A percentile compares a stretch with the other conserved stretches of the same genome.
These are phyloP conservation scores for Tetropium fuscum DNA, from an alignment of 2,888 invertebrate species.

Conservation along the genomic window DNA sequence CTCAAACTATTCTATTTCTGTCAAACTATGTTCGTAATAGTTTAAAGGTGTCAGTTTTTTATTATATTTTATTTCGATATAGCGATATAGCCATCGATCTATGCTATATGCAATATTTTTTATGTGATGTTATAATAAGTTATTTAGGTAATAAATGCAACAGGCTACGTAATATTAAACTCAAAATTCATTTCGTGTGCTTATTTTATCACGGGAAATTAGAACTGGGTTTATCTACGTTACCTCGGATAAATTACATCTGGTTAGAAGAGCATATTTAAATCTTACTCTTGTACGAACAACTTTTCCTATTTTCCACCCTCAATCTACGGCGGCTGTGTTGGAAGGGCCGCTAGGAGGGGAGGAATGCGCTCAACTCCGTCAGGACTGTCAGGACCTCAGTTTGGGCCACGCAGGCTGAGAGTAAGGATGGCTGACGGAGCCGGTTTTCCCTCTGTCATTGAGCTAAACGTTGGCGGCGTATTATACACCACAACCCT, in stretches of 20 bases:
- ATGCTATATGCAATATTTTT: too few species aligned
- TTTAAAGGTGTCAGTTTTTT: too few species aligned
- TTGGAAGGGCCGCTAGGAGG: conserved; percentile 14
- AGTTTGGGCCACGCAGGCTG: conserved; percentile 29
- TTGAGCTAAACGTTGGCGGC: conserved; percentile 97
- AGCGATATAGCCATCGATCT: too few species aligned
- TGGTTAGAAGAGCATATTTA: conserved; percentile 8
- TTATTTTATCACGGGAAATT: too few species aligned
- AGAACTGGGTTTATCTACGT: too few species aligned
- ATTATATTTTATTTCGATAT: too few species aligned
- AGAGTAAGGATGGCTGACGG: conserved; percentile 54
- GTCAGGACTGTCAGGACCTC: conserved; percentile 19
- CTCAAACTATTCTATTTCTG: too few species aligned
- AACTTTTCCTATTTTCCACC: conserved; percentile 16
- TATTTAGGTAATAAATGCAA: too few species aligned
- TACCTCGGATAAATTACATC: conserved; percentile 8
- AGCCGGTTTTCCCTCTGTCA: conserved; percentile 69
- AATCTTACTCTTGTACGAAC: conserved; percentile 16
- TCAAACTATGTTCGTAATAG: too few species aligned
- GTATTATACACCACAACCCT: conserved; percentile 93
- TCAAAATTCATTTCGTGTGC: too few species aligned
- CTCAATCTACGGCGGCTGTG: conserved; percentile 2
- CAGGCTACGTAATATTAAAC: too few species aligned
- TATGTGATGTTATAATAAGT: too few species aligned
- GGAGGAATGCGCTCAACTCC: conserved; percentile 14